Percentiles rank a stretch among this genome's conserved stretches.
Evolutionary conservation across 1,140 invertebrate genomes (phyloP).

Genomic region (Samia ricini): DNA sequence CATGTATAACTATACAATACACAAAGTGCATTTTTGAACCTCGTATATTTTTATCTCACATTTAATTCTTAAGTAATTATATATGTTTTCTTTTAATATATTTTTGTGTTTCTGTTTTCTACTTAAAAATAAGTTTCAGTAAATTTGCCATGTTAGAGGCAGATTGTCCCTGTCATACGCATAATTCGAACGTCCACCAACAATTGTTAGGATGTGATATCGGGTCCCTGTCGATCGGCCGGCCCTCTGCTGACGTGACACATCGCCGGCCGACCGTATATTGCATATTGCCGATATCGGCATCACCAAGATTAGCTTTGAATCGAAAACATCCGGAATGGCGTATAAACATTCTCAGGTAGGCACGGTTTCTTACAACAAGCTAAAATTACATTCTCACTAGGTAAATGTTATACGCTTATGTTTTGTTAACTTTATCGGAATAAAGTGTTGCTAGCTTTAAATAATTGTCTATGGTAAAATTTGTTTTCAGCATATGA

Average conservation of each 20-base stretch:
- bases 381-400: neutral
- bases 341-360: neutral
- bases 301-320: constrained; percentile 17
- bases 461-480: too few species aligned
- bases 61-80: neutral
- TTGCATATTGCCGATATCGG: constrained; percentile 23
- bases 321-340: constrained; percentile 7
- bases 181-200: neutral
- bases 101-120: neutral
- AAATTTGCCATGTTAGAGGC: neutral
- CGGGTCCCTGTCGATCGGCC: neutral
- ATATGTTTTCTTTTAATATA: neutral
- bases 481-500: too few species aligned
- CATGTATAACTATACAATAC: too few species aligned
- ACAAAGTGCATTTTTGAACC: too few species aligned
- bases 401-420: neutral
- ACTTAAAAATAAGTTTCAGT: neutral
- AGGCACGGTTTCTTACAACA: neutral
- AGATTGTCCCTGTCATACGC: neutral
- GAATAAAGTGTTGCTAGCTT: neutral
- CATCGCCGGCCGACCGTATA: constrained; percentile 15
- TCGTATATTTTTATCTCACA: neutral
- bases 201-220: neutral
- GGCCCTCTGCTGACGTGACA: constrained; percentile 21
- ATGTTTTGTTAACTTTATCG: neutral